phyloP scores from a whole-genome alignment of 2,113 vertebrate species.

The Prunella himalayana region DNA sequence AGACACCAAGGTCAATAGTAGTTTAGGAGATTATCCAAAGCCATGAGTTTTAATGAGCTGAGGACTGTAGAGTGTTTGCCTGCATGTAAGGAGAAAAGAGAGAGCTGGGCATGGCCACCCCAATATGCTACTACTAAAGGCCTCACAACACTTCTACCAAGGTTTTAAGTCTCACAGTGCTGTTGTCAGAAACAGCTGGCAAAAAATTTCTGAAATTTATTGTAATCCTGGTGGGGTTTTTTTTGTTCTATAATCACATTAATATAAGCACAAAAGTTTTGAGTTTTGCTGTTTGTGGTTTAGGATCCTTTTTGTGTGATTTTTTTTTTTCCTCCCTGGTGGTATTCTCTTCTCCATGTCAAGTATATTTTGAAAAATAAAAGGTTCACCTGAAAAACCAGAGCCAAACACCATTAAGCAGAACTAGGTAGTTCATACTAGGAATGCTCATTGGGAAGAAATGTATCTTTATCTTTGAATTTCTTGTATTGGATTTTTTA shows the following conservation, averaged over 20 bases:
- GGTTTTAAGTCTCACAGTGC: not conserved
- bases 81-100: not conserved
- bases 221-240: fast-evolving
- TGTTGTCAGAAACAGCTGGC: not conserved
- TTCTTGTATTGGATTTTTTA: not conserved
- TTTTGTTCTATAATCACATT: not conserved
- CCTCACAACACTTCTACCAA: not conserved
- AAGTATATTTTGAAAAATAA: not conserved
- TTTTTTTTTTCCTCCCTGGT: fast-evolving
- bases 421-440: not conserved
- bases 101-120: not conserved
- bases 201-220: not conserved
- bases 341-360: not conserved
- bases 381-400: not conserved
- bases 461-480: not conserved
- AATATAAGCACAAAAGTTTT: not conserved
- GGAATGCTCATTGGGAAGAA: not conserved
- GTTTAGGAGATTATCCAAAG: not conserved
- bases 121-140: not conserved
- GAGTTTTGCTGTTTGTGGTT: not conserved
- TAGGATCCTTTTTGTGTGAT: not conserved
- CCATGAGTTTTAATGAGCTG: not conserved
- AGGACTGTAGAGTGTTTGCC: not conserved
- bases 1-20: not conserved
- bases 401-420: not conserved